These are phyloP conservation scores for Pasiphila rectangulata DNA, from an alignment of 2,888 invertebrate genomes.

Conservation along the genomic window DNA sequence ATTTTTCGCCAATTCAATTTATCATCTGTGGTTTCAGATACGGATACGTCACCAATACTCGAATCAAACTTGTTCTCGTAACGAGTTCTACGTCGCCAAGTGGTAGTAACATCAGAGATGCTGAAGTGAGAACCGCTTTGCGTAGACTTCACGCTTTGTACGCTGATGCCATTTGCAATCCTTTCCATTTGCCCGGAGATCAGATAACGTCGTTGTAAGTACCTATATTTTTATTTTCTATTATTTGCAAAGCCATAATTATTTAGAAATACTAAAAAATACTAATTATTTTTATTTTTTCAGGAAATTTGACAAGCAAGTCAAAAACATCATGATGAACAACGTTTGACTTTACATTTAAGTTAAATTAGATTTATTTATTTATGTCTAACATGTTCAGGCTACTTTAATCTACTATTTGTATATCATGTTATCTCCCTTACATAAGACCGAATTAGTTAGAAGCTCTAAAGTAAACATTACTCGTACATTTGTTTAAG, in stretches of 20 bases:
- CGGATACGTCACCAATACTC: constrained; percentile 98
- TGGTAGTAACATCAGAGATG: constrained; percentile 92
- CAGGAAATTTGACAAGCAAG: constrained; percentile 85
- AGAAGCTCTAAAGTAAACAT: too few species aligned
- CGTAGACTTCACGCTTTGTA: constrained; percentile 95
- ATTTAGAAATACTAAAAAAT: neutral
- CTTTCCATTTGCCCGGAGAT: constrained; percentile 97
- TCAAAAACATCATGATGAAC: constrained; percentile 82
- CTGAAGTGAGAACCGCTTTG: constrained; percentile 93
- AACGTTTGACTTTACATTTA: constrained; percentile 50
- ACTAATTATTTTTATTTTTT: constrained; percentile 41
- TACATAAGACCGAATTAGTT: too few species aligned
- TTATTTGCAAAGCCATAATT: neutral
- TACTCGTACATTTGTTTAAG: too few species aligned
- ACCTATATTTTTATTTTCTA: neutral
- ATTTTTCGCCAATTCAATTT: neutral
- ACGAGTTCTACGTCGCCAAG: constrained; percentile 95
- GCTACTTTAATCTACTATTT: too few species aligned
- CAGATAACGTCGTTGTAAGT: constrained; percentile 92
- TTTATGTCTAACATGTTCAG: too few species aligned
- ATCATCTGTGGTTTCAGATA: constrained; percentile 79
- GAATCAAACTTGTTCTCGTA: constrained; percentile 95
- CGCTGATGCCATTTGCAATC: constrained; percentile 97
- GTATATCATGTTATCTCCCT: too few species aligned
- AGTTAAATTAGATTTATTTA: neutral